phyloP scores from a whole-genome alignment of 2,797 vertebrate species.

The Pteropus rufus region DNA sequence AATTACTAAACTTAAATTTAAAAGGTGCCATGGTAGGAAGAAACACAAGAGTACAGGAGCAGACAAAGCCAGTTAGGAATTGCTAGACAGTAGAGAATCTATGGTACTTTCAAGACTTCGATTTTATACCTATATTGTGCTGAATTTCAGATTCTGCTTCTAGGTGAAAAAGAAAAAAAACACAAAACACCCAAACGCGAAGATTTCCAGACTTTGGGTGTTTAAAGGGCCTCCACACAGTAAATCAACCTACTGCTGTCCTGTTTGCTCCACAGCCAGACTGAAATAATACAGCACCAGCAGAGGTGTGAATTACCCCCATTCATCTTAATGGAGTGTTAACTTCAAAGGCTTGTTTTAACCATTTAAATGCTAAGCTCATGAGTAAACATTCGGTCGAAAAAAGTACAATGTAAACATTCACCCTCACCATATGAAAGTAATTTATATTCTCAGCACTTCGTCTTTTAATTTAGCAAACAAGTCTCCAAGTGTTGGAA shows the following conservation, averaged over 20 bases:
- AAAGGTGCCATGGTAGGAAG: neutral
- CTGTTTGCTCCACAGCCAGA: slow-evolving; percentile 69
- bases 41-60: neutral
- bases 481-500: slow-evolving; percentile 64
- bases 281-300: slow-evolving; percentile 68
- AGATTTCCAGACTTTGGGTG: slow-evolving; percentile 63
- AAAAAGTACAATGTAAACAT: slow-evolving; percentile 63
- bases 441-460: slow-evolving; percentile 70
- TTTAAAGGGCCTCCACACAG: slow-evolving; percentile 58
- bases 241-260: slow-evolving; percentile 54
- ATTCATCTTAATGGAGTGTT: slow-evolving; percentile 76
- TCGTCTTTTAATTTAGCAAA: slow-evolving; percentile 69
- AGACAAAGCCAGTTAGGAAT: neutral
- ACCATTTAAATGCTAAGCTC: slow-evolving; percentile 71
- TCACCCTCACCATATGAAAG: slow-evolving; percentile 57
- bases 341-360: slow-evolving; percentile 76
- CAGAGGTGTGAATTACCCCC: slow-evolving; percentile 81
- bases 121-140: neutral
- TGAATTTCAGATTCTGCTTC: neutral
- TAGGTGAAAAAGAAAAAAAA: neutral
- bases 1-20: neutral
- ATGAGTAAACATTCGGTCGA: slow-evolving; percentile 67
- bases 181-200: neutral
- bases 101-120: neutral
- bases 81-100: neutral